Percentiles rank a stretch among this genome's conserved stretches.
Conservation (phyloP, 1,140 invertebrate genomes). For the Hyposmocoma kahamanoa region DNA sequence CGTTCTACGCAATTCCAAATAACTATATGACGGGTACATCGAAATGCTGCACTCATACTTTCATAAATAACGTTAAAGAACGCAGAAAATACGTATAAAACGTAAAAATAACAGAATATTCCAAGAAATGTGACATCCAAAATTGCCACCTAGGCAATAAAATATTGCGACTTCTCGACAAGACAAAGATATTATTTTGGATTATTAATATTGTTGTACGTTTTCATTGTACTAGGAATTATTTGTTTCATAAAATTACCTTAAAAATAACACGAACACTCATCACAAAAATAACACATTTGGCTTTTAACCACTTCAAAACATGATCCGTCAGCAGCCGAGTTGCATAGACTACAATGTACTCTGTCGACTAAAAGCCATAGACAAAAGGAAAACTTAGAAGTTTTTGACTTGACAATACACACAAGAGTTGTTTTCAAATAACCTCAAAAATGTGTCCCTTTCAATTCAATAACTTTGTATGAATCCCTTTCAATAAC, state of each 20-base stretch:
- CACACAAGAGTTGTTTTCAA: too few species aligned
- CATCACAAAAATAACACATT: slow-evolving; percentile 71
- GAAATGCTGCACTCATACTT: background rate
- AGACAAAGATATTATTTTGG: background rate
- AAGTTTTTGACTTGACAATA: too few species aligned
- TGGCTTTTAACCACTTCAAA: slow-evolving; percentile 64
- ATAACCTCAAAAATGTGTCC: too few species aligned
- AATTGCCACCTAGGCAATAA: slow-evolving; percentile 58
- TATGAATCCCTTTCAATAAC: too few species aligned
- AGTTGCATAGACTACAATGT: background rate
- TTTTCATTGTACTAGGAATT: background rate
- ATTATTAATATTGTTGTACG: background rate
- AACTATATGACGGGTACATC: background rate
- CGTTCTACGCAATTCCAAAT: background rate
- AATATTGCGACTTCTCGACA: background rate
- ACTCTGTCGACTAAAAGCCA: too few species aligned
- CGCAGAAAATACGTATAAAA: slow-evolving; percentile 3
- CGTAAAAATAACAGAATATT: slow-evolving; percentile 15
- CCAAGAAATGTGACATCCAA: slow-evolving; percentile 47
- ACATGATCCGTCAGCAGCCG: slow-evolving; percentile 56
- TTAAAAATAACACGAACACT: slow-evolving; percentile 64
- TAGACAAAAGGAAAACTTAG: background rate
- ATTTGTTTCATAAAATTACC: slow-evolving; percentile 40
- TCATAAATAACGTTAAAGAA: slow-evolving; percentile 6
- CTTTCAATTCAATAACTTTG: too few species aligned